phyloP scores from a whole-genome alignment of 2,113 vertebrate genomes.

The Corythaixoides concolor region DNA sequence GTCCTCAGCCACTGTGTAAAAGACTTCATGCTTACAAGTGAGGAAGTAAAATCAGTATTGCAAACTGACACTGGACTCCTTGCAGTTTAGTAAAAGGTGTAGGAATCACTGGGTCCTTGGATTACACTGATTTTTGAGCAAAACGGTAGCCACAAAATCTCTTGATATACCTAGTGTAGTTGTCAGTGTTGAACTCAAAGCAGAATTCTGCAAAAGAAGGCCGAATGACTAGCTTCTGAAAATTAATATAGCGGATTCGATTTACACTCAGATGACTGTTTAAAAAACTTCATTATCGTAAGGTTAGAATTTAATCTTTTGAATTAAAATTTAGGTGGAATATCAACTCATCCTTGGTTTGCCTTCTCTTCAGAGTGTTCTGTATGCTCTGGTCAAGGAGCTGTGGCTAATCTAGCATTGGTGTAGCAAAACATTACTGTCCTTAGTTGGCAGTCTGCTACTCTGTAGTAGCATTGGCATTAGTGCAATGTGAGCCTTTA shows the following conservation, averaged over 20 bases:
- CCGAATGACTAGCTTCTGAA: neutral
- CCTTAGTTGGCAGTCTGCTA: neutral
- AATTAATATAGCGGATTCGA: neutral
- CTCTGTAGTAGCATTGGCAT: neutral
- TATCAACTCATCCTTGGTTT: neutral
- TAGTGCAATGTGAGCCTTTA: accelerated
- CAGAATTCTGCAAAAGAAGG: neutral
- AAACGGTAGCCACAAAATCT: neutral
- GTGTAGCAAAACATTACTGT: neutral
- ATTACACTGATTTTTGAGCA: neutral
- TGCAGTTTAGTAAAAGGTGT: neutral
- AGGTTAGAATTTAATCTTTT: neutral
- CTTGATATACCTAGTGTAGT: neutral
- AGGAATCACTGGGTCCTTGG: neutral
- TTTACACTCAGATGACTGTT: neutral
- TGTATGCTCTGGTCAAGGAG: neutral
- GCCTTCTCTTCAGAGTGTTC: neutral
- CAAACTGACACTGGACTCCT: neutral
- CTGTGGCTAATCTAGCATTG: neutral
- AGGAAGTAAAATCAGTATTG: neutral
- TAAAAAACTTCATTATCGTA: neutral
- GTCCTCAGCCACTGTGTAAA: neutral
- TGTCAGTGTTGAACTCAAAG: neutral
- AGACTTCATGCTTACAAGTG: neutral
- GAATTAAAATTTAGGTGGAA: neutral